phyloP scores from a whole-genome alignment of 2,888 invertebrate genomes.

The Belgica antarctica region DNA sequence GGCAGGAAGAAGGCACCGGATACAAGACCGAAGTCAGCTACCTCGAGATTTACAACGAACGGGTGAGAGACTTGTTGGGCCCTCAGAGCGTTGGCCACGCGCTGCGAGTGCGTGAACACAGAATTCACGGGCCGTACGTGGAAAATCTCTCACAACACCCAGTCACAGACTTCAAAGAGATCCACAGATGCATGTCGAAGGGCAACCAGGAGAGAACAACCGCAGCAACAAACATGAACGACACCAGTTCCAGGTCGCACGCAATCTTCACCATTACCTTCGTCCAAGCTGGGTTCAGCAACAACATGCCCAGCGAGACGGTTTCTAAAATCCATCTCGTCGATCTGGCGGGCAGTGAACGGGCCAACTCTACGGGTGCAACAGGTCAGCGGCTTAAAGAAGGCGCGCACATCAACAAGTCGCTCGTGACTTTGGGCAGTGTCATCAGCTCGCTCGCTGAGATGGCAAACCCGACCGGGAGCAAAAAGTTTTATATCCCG shows the following conservation, averaged over 20 bases:
- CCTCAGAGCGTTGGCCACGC: constrained; percentile 64
- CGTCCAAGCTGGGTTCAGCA: constrained; percentile 81
- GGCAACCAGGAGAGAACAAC: constrained; percentile 82
- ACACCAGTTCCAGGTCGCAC: constrained; percentile 86
- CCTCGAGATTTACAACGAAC: constrained; percentile 82
- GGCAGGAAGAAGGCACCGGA: constrained; percentile 76
- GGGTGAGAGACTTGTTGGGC: constrained; percentile 70
- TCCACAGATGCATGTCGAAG: constrained; percentile 76
- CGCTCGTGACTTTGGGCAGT: constrained; percentile 80
- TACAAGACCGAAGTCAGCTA: constrained; percentile 85
- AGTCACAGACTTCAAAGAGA: constrained; percentile 82
- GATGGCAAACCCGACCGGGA: constrained; percentile 55
- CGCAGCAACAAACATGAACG: constrained; percentile 89
- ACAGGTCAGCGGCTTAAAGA: constrained; percentile 87
- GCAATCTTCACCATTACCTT: constrained; percentile 89
- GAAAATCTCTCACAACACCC: constrained; percentile 82
- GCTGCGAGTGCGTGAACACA: constrained; percentile 75
- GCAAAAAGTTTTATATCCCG: constrained; percentile 70
- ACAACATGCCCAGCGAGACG: constrained; percentile 85
- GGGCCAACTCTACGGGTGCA: constrained; percentile 85
- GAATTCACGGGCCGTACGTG: constrained; percentile 78
- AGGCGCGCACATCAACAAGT: constrained; percentile 88
- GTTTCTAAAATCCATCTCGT: constrained; percentile 87
- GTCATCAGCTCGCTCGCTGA: constrained; percentile 85
- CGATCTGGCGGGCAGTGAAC: constrained; percentile 85